Percentiles rank a stretch among this genome's conserved stretches.
Evolutionary conservation across 2,888 invertebrate genomes (phyloP).

Genomic region (Nephrocerus scutellatus): DNA sequence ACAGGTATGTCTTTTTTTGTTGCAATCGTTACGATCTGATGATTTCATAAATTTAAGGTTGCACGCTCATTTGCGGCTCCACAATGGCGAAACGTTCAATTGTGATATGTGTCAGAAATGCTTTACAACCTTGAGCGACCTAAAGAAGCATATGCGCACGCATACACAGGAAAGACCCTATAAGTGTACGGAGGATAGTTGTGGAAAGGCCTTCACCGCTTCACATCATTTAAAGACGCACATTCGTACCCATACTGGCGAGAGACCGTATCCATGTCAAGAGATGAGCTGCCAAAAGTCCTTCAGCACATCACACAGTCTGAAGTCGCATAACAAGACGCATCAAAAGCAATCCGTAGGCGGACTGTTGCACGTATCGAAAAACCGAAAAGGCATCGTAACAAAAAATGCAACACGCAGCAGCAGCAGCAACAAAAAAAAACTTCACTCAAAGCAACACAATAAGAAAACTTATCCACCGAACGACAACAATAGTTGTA

Average conservation of each 20-base stretch:
- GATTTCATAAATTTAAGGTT: slow-evolving; percentile 47
- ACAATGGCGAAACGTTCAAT: slow-evolving; percentile 92
- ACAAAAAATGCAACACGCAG: slow-evolving; percentile 31
- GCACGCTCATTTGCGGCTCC: slow-evolving; percentile 83
- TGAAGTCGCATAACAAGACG: slow-evolving; percentile 71
- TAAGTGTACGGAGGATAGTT: slow-evolving; percentile 75
- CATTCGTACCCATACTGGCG: slow-evolving; percentile 63
- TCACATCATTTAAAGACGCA: slow-evolving; percentile 93
- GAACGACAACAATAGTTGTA: too few relatives aligned
- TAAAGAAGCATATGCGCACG: slow-evolving; percentile 87
- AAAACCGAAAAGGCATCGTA: slow-evolving; percentile 36
- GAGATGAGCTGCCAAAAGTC: slow-evolving; percentile 63
- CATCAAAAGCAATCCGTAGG: slow-evolving; percentile 63
- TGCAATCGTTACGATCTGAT: background rate
- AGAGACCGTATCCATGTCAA: slow-evolving; percentile 70
- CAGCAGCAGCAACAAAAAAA: slow-evolving; percentile 18
- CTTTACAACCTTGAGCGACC: slow-evolving; percentile 89
- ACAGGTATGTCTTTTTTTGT: slow-evolving; percentile 54
- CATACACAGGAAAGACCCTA: slow-evolving; percentile 88
- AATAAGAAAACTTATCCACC: too few relatives aligned
- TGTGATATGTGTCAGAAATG: slow-evolving; percentile 83
- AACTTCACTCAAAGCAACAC: too few relatives aligned
- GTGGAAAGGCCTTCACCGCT: slow-evolving; percentile 88
- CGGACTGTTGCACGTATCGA: slow-evolving; percentile 70
- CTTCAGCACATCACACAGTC: slow-evolving; percentile 77